Base-by-base conservation (phyloP, 2,113 vertebrate species). In the Platysteira castanea region DNA sequence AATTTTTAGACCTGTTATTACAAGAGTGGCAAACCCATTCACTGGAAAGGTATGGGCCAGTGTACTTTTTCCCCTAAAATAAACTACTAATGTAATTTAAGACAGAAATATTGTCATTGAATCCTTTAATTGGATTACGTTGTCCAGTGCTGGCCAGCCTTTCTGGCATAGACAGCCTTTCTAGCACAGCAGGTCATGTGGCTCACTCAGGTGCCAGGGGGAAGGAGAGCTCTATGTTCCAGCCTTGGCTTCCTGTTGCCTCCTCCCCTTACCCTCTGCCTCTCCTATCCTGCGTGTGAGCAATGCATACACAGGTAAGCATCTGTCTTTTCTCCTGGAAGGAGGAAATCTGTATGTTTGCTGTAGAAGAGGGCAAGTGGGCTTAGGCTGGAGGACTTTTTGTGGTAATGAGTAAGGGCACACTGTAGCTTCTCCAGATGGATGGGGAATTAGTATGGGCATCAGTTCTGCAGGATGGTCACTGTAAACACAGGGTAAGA, bases 21-120 rank as follows among this genome's bases (percentile, higher is more conserved):
- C 98, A 99, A 89, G 99, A 99, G 78, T 99, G 99, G 99, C 99
- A 99, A 86, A 99, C 98, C 1, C 98, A 98, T 95, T 98, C 98
- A 2, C 84, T 99, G 92, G 99, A 99, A 97, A 99, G 99, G 99
- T 99, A 98, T 92, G 96, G 28, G 10, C 39, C n/a, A n/a, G 15
- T 75, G 6, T 42, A 11, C 28, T 50, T 90, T 77, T 82, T 70
- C 31, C 30, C 18, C 18, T 44, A n/a, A 47, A 60, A 81, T 65
- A 76, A 87, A 22, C 46, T 67, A 3, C 65, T 68, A 24, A 33
- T 79, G 42, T 41, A 44, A 68, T 86, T 86, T 53, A 68, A 81
- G 60, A 88, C 31, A 68, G 56, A 93, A 73, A 30, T 57, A 21
- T 50, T 67, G 69, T 22, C 0, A 1, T 27, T 86, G 53, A 94